Conservation (phyloP, 2,888 invertebrate genomes). For the Rhyacophila evoluta region DNA sequence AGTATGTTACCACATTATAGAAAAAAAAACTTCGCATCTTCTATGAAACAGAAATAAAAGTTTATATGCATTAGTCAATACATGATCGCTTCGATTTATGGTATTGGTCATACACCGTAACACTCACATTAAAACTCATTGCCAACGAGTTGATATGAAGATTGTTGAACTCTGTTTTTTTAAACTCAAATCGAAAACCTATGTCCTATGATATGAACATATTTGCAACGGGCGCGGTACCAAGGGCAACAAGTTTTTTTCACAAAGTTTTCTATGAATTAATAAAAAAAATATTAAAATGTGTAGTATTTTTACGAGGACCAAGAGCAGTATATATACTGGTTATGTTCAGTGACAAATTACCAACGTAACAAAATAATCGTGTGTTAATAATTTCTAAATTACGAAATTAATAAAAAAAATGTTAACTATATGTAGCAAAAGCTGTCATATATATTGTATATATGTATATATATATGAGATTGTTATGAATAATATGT, state of each 20-base stretch:
- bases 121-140: constrained; percentile 6
- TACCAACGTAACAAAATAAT: too few species aligned
- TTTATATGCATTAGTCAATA: background rate
- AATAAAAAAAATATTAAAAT: background rate
- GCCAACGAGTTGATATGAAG: background rate
- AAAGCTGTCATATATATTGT: too few species aligned
- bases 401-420: too few species aligned
- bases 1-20: background rate
- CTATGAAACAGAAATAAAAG: background rate
- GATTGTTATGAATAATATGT: too few species aligned
- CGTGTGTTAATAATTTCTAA: too few species aligned
- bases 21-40: background rate
- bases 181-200: background rate
- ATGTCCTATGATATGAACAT: background rate
- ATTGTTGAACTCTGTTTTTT: background rate
- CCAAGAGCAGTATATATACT: background rate
- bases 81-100: background rate
- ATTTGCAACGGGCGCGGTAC: background rate
- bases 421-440: too few species aligned
- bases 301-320: background rate
- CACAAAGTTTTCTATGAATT: background rate
- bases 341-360: too few species aligned
- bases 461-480: too few species aligned
- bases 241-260: background rate
- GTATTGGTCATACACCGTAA: background rate